phyloP scores from a whole-genome alignment of 2,113 vertebrate genomes.

The Salminus brasiliensis region DNA sequence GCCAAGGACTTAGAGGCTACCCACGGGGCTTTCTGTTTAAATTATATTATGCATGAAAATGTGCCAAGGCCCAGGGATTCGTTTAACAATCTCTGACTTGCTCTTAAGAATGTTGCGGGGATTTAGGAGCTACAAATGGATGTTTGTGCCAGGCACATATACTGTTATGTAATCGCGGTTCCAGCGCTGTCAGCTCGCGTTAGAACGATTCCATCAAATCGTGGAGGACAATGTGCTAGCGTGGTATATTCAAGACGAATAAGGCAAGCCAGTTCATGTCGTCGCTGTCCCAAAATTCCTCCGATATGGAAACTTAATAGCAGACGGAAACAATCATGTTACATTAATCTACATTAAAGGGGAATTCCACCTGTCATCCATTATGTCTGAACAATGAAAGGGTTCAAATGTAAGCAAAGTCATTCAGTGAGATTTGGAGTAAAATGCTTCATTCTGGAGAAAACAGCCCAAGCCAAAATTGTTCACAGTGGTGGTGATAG shows the following conservation, averaged over 20 bases:
- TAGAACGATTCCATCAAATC: conserved; percentile 49
- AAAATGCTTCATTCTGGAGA: too few relatives aligned
- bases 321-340: too few relatives aligned
- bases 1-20: conserved; percentile 70
- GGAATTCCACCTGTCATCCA: too few relatives aligned
- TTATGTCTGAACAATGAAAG: too few relatives aligned
- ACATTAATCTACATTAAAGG: too few relatives aligned
- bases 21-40: conserved; percentile 61
- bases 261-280: background rate
- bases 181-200: conserved; percentile 53
- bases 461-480: too few relatives aligned
- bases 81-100: conserved; percentile 62
- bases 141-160: conserved; percentile 58
- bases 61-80: conserved; percentile 62
- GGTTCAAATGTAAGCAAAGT: too few relatives aligned
- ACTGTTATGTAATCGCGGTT: conserved; percentile 61
- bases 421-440: too few relatives aligned
- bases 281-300: background rate
- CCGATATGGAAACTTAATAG: background rate
- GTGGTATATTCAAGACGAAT: background rate
- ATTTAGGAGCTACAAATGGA: conserved; percentile 62
- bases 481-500: too few relatives aligned
- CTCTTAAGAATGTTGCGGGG: conserved; percentile 66
- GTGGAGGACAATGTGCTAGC: background rate
- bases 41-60: conserved; percentile 70